Evolutionary conservation across 2,797 vertebrate genomes (phyloP).

Genomic region (Odontamblyopus lacepedii): DNA sequence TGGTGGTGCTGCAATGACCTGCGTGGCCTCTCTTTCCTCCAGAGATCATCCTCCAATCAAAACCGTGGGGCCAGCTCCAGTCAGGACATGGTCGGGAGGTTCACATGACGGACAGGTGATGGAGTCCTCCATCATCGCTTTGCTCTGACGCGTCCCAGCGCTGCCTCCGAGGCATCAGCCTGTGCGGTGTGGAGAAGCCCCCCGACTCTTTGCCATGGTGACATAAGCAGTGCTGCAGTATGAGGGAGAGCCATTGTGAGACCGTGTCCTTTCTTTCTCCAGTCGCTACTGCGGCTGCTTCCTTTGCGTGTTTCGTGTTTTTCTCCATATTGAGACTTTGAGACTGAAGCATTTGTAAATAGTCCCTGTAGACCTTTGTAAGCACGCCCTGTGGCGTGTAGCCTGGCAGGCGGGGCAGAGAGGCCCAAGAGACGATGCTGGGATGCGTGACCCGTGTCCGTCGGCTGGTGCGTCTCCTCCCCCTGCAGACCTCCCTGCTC

Average conservation of each 20-base stretch:
- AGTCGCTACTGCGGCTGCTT: slow-evolving; percentile 64
- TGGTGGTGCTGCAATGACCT: slow-evolving; percentile 66
- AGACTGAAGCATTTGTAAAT: slow-evolving; percentile 46
- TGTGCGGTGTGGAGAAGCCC: slow-evolving; percentile 62
- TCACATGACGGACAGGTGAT: slow-evolving; percentile 69
- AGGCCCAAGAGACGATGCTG: slow-evolving; percentile 89
- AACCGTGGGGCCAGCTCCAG: slow-evolving; percentile 17
- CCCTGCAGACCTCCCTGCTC: slow-evolving; percentile 92
- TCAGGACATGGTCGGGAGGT: slow-evolving; percentile 53
- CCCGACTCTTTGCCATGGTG: slow-evolving; percentile 82
- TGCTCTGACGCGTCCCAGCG: slow-evolving; percentile 56
- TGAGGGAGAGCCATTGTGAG: slow-evolving; percentile 72
- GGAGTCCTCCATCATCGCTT: slow-evolving; percentile 67
- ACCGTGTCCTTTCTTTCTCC: slow-evolving; percentile 65
- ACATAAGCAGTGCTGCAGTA: slow-evolving; percentile 76
- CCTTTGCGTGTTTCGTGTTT: slow-evolving; percentile 32
- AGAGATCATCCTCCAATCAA: slow-evolving; percentile 60
- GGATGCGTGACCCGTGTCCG: slow-evolving; percentile 86
- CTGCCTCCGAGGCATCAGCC: slow-evolving; percentile 53
- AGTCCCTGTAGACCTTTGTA: slow-evolving; percentile 25
- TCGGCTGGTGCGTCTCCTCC: slow-evolving; percentile 93
- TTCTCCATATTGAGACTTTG: slow-evolving; percentile 28
- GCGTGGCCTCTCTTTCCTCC: slow-evolving; percentile 49
- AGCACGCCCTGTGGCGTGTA: slow-evolving; percentile 51
- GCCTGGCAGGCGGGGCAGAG: slow-evolving; percentile 60